Conservation (phyloP, 2,888 invertebrate genomes). For the Odontocerum albicorne region DNA sequence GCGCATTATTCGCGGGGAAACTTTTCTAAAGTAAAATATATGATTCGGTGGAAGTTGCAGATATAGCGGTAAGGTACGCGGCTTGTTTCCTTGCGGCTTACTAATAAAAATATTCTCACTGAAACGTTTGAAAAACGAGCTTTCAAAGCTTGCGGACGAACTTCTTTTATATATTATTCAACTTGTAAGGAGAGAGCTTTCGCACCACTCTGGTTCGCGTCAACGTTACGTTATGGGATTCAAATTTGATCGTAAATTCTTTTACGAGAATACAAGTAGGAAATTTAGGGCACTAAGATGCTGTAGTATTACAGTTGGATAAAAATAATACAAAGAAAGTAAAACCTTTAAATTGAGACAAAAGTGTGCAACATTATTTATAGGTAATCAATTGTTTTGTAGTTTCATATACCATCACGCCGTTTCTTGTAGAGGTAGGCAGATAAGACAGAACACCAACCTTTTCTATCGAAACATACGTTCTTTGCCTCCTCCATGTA, state of each 20-base stretch:
- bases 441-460: too few species aligned
- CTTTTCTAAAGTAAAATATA: slow-evolving; percentile 32
- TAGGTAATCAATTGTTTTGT: too few species aligned
- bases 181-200: slow-evolving; percentile 34
- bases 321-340: too few species aligned
- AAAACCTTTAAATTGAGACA: too few species aligned
- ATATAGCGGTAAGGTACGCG: slow-evolving; percentile 21
- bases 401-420: too few species aligned
- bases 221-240: slow-evolving; percentile 46
- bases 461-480: too few species aligned
- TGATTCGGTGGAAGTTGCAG: slow-evolving; percentile 30
- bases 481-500: too few species aligned
- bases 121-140: slow-evolving; percentile 37
- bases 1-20: slow-evolving; percentile 33
- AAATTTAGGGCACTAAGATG: too few species aligned
- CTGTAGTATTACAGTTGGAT: too few species aligned
- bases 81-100: slow-evolving; percentile 24
- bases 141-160: slow-evolving; percentile 35
- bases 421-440: too few species aligned
- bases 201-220: slow-evolving; percentile 43
- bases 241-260: background rate
- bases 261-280: too few species aligned
- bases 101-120: slow-evolving; percentile 35
- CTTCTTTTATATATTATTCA: slow-evolving; percentile 37
- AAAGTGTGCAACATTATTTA: too few species aligned